These are phyloP conservation scores for Harpalus rufipes DNA, from an alignment of 2,888 invertebrate genomes.

Conservation along the genomic window DNA sequence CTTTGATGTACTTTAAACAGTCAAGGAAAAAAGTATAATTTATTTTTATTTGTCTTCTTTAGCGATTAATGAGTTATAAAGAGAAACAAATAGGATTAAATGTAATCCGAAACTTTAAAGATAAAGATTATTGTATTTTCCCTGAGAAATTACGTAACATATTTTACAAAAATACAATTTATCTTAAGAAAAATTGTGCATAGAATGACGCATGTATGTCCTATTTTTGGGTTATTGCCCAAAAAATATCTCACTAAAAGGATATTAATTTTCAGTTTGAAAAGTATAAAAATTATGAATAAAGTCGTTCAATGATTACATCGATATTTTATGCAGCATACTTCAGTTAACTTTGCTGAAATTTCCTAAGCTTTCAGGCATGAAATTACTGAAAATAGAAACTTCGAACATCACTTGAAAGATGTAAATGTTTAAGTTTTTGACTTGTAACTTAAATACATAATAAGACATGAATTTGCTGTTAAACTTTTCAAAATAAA, in stretches of 20 bases:
- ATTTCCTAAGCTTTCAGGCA: background rate
- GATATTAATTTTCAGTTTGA: too few relatives aligned
- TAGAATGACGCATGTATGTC: too few relatives aligned
- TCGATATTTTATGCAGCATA: background rate
- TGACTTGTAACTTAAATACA: background rate
- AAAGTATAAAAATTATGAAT: too few relatives aligned
- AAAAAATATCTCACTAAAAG: too few relatives aligned
- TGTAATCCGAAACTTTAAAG: conserved; percentile 2
- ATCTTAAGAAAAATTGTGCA: too few relatives aligned
- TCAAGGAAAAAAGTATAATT: background rate
- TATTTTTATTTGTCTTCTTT: background rate
- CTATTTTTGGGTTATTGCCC: too few relatives aligned
- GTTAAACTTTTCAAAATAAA: background rate
- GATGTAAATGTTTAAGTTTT: background rate
- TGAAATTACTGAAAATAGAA: background rate
- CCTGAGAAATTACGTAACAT: background rate
- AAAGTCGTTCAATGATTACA: background rate
- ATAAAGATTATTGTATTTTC: background rate
- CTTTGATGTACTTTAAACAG: background rate
- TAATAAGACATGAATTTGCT: background rate
- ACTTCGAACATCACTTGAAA: background rate
- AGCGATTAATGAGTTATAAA: background rate
- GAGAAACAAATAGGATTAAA: background rate
- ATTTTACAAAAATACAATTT: background rate
- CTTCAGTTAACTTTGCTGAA: background rate